Conservation (phyloP, 64 coral and sea anemone genomes). For the Actinia equina region DNA sequence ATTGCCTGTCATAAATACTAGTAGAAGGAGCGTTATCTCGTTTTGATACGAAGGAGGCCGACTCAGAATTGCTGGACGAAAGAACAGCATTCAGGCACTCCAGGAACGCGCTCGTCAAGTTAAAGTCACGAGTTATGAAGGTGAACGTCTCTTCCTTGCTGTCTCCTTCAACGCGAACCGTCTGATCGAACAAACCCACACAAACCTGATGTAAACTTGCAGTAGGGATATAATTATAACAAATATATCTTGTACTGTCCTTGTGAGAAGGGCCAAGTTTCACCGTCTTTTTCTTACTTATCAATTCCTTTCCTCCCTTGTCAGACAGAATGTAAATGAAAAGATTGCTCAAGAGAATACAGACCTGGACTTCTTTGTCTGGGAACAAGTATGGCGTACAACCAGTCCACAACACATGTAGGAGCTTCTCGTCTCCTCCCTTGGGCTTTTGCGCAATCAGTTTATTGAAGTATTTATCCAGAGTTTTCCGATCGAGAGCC, state of each 20-base stretch:
- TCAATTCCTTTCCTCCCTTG: conserved; percentile 36
- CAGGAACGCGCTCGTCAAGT: conserved; percentile 70
- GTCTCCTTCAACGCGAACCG: conserved; percentile 78
- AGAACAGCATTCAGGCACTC: conserved; percentile 76
- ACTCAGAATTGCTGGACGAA: conserved; percentile 20
- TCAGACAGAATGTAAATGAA: conserved; percentile 91
- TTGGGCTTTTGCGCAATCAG: conserved; percentile 58
- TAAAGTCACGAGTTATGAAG: conserved; percentile 87
- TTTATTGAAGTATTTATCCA: conserved; percentile 69
- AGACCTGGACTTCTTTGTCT: conserved; percentile 67
- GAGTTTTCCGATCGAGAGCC: conserved; percentile 50
- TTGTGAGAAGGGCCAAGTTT: conserved; percentile 36
- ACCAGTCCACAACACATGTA: conserved; percentile 91
- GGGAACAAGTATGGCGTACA: conserved; percentile 82
- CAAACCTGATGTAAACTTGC: conserved; percentile 73
- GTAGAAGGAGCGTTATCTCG: background rate
- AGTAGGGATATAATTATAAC: conserved; percentile 63
- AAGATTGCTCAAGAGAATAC: conserved; percentile 72
- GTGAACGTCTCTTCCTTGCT: conserved; percentile 79
- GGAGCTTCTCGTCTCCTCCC: conserved; percentile 52
- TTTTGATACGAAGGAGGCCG: background rate
- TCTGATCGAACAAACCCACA: conserved; percentile 98
- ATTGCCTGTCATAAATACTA: conserved; percentile 87
- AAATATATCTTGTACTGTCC: conserved; percentile 50
- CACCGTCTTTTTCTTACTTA: conserved; percentile 68